A percentile compares a stretch with the other conserved stretches of the same genome.
phyloP scores from a whole-genome alignment of 2,797 vertebrate species.

The Rhinoraja longicauda region DNA sequence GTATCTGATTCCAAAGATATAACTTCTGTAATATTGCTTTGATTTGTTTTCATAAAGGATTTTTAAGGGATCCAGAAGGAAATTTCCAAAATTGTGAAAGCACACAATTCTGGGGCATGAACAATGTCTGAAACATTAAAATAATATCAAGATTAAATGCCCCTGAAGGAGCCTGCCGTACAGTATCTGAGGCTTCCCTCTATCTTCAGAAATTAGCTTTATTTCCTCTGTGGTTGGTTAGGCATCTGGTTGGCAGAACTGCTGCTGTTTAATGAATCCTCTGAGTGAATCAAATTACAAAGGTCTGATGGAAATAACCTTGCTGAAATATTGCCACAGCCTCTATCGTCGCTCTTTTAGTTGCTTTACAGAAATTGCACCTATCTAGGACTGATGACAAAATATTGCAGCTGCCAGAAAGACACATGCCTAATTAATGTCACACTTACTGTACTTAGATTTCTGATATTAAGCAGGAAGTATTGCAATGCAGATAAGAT shows the following conservation, averaged over 20 bases:
- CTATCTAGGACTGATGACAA: not conserved
- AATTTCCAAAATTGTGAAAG: not conserved
- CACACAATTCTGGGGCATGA: not conserved
- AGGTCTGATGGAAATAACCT: constrained; percentile 54
- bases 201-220: constrained; percentile 53
- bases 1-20: not conserved
- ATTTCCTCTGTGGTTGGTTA: constrained; percentile 58
- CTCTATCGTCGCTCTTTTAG: not conserved
- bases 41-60: not conserved
- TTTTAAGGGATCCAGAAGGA: not conserved
- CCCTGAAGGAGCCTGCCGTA: not conserved
- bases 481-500: constrained; percentile 6
- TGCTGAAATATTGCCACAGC: constrained; percentile 49
- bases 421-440: not conserved
- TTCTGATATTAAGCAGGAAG: constrained; percentile 21
- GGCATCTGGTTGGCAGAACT: constrained; percentile 47
- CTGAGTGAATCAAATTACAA: constrained; percentile 56
- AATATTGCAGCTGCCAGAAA: not conserved
- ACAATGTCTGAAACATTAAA: constrained; percentile 16
- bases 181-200: not conserved
- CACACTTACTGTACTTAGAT: not conserved
- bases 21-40: not conserved
- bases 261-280: constrained; percentile 60
- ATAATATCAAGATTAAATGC: not conserved
- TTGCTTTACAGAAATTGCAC: not conserved